phyloP scores from a whole-genome alignment of 2,113 vertebrate species.

The Atractosteus spatula region DNA sequence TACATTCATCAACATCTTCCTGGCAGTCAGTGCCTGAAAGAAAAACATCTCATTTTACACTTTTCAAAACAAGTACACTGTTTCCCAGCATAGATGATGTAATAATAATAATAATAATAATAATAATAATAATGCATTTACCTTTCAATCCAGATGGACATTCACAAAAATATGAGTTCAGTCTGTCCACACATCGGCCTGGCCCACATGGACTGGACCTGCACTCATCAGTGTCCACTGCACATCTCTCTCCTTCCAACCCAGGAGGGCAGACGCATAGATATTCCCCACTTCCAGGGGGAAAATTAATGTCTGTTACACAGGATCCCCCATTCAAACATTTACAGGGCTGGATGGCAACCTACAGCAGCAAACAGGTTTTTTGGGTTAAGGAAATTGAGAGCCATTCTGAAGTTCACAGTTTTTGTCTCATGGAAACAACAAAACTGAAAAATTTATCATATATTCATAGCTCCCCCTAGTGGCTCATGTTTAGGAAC shows the following conservation, averaged over 20 bases:
- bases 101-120: too few relatives aligned
- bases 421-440: neutral
- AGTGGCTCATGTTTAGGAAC: constrained; percentile 27
- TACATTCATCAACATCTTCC: constrained; percentile 81
- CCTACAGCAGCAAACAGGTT: constrained; percentile 58
- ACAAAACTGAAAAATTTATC: constrained; percentile 3
- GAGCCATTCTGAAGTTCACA: neutral
- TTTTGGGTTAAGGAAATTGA: neutral
- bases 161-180: constrained; percentile 73
- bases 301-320: constrained; percentile 59
- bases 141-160: constrained; percentile 77
- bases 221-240: constrained; percentile 70
- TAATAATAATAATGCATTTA: constrained; percentile 39
- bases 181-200: constrained; percentile 71
- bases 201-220: constrained; percentile 72
- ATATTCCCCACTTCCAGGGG: constrained; percentile 69
- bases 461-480: constrained; percentile 39
- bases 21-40: constrained; percentile 74
- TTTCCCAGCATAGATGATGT: too few relatives aligned
- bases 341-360: constrained; percentile 72
- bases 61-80: neutral
- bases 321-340: constrained; percentile 81
- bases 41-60: neutral
- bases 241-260: constrained; percentile 71
- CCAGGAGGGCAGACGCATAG: constrained; percentile 72